A percentile compares a stretch with the other conserved stretches of the same genome.
Evolutionary conservation across 2,797 vertebrate species (phyloP).

Genomic region (Loriculus beryllinus): DNA sequence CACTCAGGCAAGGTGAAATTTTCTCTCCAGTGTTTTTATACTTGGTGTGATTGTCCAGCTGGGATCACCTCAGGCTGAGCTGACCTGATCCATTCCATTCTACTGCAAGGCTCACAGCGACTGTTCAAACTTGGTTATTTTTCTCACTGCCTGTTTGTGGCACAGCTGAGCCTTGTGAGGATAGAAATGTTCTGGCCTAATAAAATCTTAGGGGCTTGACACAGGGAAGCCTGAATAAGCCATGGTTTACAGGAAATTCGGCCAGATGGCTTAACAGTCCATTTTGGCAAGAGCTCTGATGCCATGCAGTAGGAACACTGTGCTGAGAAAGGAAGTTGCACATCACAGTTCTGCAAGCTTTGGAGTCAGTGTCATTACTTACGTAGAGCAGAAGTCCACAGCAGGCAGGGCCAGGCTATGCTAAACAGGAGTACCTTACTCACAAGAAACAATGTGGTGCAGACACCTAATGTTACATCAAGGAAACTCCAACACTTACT

Average conservation of each 20-base stretch:
- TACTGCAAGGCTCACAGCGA: neutral
- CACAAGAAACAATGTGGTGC: neutral
- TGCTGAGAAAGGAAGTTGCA: neutral
- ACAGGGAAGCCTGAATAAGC: neutral
- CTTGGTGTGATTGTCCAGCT: accelerated
- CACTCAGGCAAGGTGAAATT: neutral
- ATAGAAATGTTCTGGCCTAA: neutral
- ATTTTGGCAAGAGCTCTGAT: neutral
- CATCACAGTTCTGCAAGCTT: neutral
- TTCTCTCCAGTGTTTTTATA: neutral
- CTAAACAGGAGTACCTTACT: neutral
- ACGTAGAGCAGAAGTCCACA: accelerated
- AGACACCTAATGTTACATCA: neutral
- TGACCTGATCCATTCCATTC: neutral
- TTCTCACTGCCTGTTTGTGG: neutral
- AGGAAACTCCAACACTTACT: neutral
- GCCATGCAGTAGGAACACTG: neutral
- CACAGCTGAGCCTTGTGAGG: neutral
- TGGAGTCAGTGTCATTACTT: neutral
- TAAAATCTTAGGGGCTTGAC: neutral
- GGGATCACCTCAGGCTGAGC: neutral
- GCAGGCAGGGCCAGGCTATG: neutral
- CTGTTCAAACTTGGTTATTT: neutral
- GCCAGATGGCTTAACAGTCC: neutral
- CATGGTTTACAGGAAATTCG: neutral